Evolutionary conservation across 2,888 invertebrate species (phyloP).

Genomic region (Diarsia brunnea): DNA sequence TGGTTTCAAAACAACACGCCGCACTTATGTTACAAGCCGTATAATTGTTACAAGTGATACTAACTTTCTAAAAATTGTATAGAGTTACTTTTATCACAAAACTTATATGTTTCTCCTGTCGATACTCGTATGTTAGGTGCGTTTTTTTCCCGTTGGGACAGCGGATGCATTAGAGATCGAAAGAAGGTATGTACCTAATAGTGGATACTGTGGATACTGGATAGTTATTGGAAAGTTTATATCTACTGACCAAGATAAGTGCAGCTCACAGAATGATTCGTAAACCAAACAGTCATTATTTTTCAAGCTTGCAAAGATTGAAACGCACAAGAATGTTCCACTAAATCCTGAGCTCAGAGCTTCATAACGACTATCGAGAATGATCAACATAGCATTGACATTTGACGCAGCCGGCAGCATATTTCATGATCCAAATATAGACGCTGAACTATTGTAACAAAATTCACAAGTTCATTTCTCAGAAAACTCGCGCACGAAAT

Average conservation of each 20-base stretch:
- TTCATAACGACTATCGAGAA: slow-evolving; percentile 19
- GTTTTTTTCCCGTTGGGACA: slow-evolving; percentile 28
- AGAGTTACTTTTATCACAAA: slow-evolving; percentile 63
- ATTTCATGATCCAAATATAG: slow-evolving; percentile 49
- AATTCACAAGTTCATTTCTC: slow-evolving; percentile 48
- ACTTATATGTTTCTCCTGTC: slow-evolving; percentile 57
- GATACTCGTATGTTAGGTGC: slow-evolving; percentile 36
- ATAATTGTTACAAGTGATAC: slow-evolving; percentile 70
- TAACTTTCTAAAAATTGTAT: slow-evolving; percentile 69
- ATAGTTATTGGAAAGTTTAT: slow-evolving; percentile 34
- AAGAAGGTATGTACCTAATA: slow-evolving; percentile 11
- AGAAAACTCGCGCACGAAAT: slow-evolving; percentile 61
- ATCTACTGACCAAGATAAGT: not conserved
- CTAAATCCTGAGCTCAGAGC: slow-evolving; percentile 5
- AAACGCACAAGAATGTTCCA: not conserved
- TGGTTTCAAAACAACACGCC: slow-evolving; percentile 66
- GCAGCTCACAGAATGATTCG: not conserved
- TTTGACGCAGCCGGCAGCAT: slow-evolving; percentile 27
- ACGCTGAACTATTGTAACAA: slow-evolving; percentile 48
- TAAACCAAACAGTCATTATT: not conserved
- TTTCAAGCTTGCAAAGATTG: not conserved
- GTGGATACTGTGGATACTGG: too few relatives aligned
- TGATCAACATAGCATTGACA: slow-evolving; percentile 55
- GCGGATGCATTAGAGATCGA: slow-evolving; percentile 19
- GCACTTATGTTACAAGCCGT: slow-evolving; percentile 66